Base-by-base conservation (phyloP, 2,113 vertebrate species). In the Gambusia affinis region DNA sequence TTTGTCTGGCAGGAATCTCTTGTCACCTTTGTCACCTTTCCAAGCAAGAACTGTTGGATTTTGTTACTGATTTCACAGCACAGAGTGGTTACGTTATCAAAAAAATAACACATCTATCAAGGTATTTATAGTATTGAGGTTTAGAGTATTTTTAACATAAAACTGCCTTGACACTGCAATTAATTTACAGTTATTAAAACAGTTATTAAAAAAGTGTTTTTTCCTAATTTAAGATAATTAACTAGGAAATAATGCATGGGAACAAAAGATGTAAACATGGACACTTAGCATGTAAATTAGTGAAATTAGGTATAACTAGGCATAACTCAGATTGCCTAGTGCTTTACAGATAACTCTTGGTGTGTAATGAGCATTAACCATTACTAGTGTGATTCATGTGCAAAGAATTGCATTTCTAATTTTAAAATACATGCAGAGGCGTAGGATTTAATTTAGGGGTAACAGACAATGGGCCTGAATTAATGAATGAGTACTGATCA, bases 21-120 rank as follows among this genome's bases (percentile, higher is more conserved):
- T 88, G 89, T 89, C 91, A 89, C 87, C 79, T 81, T 70, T 84
- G 76, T 88, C 89, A 87, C 80, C 83, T 76, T 37, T 85, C 68
- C 77, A 83, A 90, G 79, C 79, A 73, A 61, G 62, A 87, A 54
- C 35, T 60, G 62, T 66, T 68, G 67, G 54, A 30, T 71, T 70
- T 39, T 19, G 44, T 61, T 76, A 66, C 57, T 64, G 73, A 51
- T 67, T 72, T 57, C 69, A 68, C 42, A 66, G 76, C 69, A 35
- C 61, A 12, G 4, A 1, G 51, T 54, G 66, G 64, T 64, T n/a
- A 61, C 67, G 39, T 19, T 15, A 60, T 60, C 44, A 42, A 37
- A 72, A 30, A 44, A 61, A 60, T 42, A 66, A 64, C 24, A 57
- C 19, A 57, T 57, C 51, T 57, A 57, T 6, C 8, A 54, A 54